Percentiles rank a stretch among this genome's conserved stretches.
These are phyloP conservation scores for Onchidella celtica DNA, from an alignment of 2,888 invertebrate genomes.

Conservation along the genomic window DNA sequence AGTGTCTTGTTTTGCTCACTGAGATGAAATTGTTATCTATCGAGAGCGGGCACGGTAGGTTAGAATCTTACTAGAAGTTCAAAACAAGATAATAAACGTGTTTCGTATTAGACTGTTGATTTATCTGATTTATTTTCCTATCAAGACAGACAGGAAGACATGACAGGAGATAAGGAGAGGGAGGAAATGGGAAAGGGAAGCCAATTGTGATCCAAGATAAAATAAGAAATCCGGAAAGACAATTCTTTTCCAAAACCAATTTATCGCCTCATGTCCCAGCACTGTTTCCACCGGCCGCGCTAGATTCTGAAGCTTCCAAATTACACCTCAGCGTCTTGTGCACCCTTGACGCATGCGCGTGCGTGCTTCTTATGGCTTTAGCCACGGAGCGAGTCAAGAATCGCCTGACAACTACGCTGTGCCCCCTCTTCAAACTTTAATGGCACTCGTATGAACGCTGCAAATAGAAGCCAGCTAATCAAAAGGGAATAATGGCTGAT, in stretches of 20 bases:
- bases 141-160: too few relatives aligned
- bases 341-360: constrained; percentile 37
- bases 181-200: too few relatives aligned
- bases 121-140: too few relatives aligned
- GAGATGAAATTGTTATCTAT: too few relatives aligned
- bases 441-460: constrained; percentile 57
- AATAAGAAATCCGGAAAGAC: constrained; percentile 36
- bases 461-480: constrained; percentile 58
- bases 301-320: constrained; percentile 30
- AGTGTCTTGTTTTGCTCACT: too few relatives aligned
- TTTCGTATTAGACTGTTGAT: too few relatives aligned
- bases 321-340: constrained; percentile 14
- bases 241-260: constrained; percentile 31
- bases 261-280: constrained; percentile 36
- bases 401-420: constrained; percentile 55
- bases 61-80: too few relatives aligned
- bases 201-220: not conserved
- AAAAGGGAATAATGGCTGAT: constrained; percentile 57
- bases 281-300: constrained; percentile 19
- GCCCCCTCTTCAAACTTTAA: constrained; percentile 56
- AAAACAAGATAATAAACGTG: too few relatives aligned
- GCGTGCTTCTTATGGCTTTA: constrained; percentile 39
- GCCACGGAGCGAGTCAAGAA: constrained; percentile 55
- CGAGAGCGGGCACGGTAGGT: too few relatives aligned
- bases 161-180: too few relatives aligned